Evolutionary conservation across 2,888 invertebrate genomes (phyloP), one percentile per base, ranked within the genome.

Genomic region (Miltochrista miniata): DNA sequence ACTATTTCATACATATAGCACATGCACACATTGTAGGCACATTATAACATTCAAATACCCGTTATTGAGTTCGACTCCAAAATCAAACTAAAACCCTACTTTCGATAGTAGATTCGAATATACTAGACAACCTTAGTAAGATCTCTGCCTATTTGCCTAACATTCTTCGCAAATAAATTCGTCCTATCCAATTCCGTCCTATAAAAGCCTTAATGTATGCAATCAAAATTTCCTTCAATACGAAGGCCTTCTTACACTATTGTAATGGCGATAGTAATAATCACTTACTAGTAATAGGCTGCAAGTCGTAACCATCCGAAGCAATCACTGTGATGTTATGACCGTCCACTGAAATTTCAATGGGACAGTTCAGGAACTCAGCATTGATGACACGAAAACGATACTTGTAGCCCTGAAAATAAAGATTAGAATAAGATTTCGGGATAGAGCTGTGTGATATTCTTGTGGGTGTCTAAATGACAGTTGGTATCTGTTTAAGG

Each of bases 361-460:
- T 95, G 0, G 97, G 97, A 64, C 97, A 97, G 80, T 97, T 97
- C 38, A 97, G 92, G 74, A 97, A 96, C 74, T 96, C 97, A 0
- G 97, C 96, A 72, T 97, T 97, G 69, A 97, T 95, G 43, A 96
- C 85, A 24, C 97, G 93, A 70, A 97, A 96, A 48, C 97, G 93
- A 76, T 97, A 96, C 55, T 94, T 93, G 64, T 93, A 93, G 9
- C 96, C 96, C 93, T 95, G 81, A 13, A 74, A 85, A 75, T 61
- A 77, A 72, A 57, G 53, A 47, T 46, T 14, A 11, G 7, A 43
- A 56, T 64, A 44, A 56, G 14, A 35, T 44, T 8, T 34, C 44
- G 11, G 14, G 12, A n/a, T 11, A 30, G 7, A 11, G 41, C 50
- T 40, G 15, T 52, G 41, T 31, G 30, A 41, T 10, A 37, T 45